Evolutionary conservation across 2,888 invertebrate genomes (phyloP).

Genomic region (Chromoteleia sp.): DNA sequence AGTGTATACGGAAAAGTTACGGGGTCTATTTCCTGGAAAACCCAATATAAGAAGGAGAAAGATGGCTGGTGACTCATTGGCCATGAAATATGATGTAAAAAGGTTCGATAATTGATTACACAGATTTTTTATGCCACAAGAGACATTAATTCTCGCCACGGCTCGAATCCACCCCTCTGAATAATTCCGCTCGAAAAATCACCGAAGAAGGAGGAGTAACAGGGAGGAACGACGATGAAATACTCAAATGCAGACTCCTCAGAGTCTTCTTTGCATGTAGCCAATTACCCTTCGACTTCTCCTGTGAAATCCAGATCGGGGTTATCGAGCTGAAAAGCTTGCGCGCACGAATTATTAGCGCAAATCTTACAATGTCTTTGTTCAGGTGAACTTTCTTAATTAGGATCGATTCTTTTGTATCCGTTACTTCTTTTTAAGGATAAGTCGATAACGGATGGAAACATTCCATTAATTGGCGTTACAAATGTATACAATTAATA

Average conservation of each 20-base stretch:
- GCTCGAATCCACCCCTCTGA: slow-evolving; percentile 77
- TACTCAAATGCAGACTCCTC: slow-evolving; percentile 72
- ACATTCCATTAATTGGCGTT: slow-evolving; percentile 18
- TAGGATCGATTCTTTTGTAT: slow-evolving; percentile 62
- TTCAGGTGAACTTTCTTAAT: slow-evolving; percentile 67
- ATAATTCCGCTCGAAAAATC: slow-evolving; percentile 79
- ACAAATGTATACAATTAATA: background rate
- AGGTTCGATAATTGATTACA: slow-evolving; percentile 84
- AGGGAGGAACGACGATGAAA: slow-evolving; percentile 70
- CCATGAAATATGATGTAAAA: slow-evolving; percentile 83
- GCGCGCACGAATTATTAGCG: slow-evolving; percentile 67
- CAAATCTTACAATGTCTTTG: slow-evolving; percentile 62
- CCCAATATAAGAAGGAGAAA: slow-evolving; percentile 72
- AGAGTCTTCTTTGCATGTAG: slow-evolving; percentile 71
- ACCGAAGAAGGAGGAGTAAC: slow-evolving; percentile 71
- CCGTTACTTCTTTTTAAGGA: slow-evolving; percentile 28
- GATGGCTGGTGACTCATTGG: slow-evolving; percentile 80
- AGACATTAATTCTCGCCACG: slow-evolving; percentile 82
- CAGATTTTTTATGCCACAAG: slow-evolving; percentile 84
- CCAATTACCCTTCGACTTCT: slow-evolving; percentile 72
- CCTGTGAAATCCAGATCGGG: slow-evolving; percentile 64
- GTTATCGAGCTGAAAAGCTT: slow-evolving; percentile 70
- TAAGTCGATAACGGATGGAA: slow-evolving; percentile 27
- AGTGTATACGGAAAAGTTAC: slow-evolving; percentile 74
- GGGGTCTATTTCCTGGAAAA: slow-evolving; percentile 57